These are phyloP conservation scores for Harpagoxenus sublaevis DNA, from an alignment of 2,888 invertebrate species.

Conservation along the genomic window DNA sequence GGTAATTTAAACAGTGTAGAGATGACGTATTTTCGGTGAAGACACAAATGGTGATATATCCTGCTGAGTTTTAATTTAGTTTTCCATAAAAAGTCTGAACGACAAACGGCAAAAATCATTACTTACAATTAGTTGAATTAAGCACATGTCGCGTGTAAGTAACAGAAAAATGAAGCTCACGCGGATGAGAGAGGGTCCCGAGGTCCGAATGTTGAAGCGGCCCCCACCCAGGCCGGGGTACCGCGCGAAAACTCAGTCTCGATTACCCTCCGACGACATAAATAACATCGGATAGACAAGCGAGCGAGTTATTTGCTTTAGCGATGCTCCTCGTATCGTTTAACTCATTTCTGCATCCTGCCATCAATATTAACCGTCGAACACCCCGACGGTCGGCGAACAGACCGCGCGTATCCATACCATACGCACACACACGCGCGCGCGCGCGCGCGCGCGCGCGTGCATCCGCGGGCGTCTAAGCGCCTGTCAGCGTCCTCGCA, in stretches of 20 bases:
- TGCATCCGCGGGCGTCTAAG: slow-evolving; percentile 46
- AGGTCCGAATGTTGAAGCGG: neutral
- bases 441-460: neutral
- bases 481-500: slow-evolving; percentile 82
- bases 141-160: neutral
- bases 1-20: too few relatives aligned
- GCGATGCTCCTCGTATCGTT: slow-evolving; percentile 71
- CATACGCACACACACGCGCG: neutral
- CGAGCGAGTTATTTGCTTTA: slow-evolving; percentile 71
- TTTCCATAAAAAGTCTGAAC: too few relatives aligned
- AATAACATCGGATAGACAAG: slow-evolving; percentile 67
- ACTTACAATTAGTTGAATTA: neutral
- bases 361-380: slow-evolving; percentile 85
- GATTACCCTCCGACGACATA: slow-evolving; percentile 63
- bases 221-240: neutral
- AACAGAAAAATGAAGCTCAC: neutral
- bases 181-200: neutral
- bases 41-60: neutral
- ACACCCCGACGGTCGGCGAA: slow-evolving; percentile 78
- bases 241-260: slow-evolving; percentile 59
- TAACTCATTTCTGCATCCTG: slow-evolving; percentile 80
- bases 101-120: neutral
- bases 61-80: neutral
- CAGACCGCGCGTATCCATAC: neutral
- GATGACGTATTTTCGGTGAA: neutral